Base-by-base conservation (phyloP, 2,797 vertebrate species). In the Rhinella marina region DNA sequence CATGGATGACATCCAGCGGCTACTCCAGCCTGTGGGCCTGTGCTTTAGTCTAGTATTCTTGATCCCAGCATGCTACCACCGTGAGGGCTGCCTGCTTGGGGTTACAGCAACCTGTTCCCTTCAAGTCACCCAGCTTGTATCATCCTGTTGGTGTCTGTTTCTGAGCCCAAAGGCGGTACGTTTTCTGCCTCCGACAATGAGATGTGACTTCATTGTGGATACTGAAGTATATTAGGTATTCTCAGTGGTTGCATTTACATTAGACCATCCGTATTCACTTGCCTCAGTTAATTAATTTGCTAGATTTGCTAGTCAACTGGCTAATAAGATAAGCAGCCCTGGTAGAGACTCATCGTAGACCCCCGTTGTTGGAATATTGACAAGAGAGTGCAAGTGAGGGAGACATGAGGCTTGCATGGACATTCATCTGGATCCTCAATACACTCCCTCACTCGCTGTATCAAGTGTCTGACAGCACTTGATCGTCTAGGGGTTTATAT, bases 31-130 rank as follows among this genome's bases (percentile, higher is more conserved):
- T 4, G 27, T 81, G 32, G 75, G 27, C 70, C 52, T 54, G 25
- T 21, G 61, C 32, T 70, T 54, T 57, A 85, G 27, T 48, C 7
- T 68, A 21, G 9, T 32, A 57, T 12, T 21, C 62, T 17, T 66
- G 50, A 73, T 81, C 29, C 27, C 48, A 82, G 87, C 68, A 66
- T 61, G 84, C 23, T 75, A 27, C 29, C n/a, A 52, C 75, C 56
- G n/a, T 21, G n/a, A 75, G 82, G 62, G 54, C 19, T 52, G 12
- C 66, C 23, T 3, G 76, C 82, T 70, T 25, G 54, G 19, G 56
- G 73, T 68, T 66, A 83, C 19, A 16, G 25, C 48, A 70, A 87
- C 81, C 86, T 88, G 82, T 84, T 84, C 64, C 16, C 16, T 56
- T n/a, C 52, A 88, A 59, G 81, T 21, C 78, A 17, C 23, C 14